phyloP scores from a whole-genome alignment of 1,140 invertebrate species.

The Caenorhabditis inopinata region DNA sequence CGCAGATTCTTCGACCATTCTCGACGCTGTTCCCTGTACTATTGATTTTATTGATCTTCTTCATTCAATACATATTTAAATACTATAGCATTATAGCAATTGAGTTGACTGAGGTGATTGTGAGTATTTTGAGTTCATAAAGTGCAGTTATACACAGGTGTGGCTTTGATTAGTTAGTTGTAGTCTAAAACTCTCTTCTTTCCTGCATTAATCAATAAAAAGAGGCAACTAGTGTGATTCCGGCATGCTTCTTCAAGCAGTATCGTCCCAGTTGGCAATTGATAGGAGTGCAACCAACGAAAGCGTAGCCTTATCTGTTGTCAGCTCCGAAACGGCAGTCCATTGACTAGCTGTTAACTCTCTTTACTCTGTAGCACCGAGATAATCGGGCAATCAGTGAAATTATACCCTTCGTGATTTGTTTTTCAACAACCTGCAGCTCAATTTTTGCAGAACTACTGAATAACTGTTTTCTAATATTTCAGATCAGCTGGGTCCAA shows the following conservation, averaged over 20 bases:
- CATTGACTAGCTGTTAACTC: constrained; percentile 16
- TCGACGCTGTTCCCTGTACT: too few relatives aligned
- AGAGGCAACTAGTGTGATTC: not conserved
- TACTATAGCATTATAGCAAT: too few relatives aligned
- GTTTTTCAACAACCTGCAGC: not conserved
- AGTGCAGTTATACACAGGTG: too few relatives aligned
- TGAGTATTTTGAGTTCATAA: too few relatives aligned
- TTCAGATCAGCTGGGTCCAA: constrained; percentile 16
- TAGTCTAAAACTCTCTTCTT: too few relatives aligned
- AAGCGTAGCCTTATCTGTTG: constrained; percentile 27
- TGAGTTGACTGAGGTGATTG: too few relatives aligned
- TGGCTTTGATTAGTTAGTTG: too few relatives aligned
- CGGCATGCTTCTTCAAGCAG: constrained; percentile 10
- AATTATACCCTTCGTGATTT: not conserved
- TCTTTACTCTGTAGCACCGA: not conserved
- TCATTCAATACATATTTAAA: too few relatives aligned
- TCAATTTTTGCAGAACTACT: not conserved
- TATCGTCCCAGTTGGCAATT: constrained; percentile 21
- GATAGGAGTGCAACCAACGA: constrained; percentile 6
- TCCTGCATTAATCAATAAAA: not conserved
- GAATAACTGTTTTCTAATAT: not conserved
- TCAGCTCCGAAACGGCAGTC: constrained; percentile 22
- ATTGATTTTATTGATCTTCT: too few relatives aligned
- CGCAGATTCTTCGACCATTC: too few relatives aligned
- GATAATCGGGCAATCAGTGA: not conserved